Base-by-base conservation (phyloP, 2,113 vertebrate genomes). In the Nerophis ophidion region DNA sequence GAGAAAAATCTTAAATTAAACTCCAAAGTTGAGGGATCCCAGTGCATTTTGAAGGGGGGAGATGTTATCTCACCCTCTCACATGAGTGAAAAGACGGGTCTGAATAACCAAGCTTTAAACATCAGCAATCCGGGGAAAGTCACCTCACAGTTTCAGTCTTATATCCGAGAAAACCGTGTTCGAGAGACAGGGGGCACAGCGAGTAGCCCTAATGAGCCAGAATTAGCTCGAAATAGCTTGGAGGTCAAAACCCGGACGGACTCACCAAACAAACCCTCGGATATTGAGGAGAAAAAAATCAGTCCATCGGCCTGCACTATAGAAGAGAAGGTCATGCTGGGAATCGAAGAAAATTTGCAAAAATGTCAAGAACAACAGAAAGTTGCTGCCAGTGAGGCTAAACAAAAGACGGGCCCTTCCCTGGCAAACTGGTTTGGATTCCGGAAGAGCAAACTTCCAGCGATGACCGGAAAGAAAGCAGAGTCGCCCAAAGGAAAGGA, bases 281-380 rank as follows among this genome's bases (percentile, higher is more conserved):
- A 83, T 3, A 19, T 9, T 1, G 73, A 84, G 9, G 88, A 90
- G 69, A 90, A 89, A 15, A 79, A 77, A 57, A 63, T 57, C 10
- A 83, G 84, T 75, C 68, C 76, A 26, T 77, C 84, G n/a, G 72
- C 48, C 42, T 90, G 92, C 70, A 92, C 92, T 26, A 97, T 97
- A 11, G 94, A 96, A 81, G 94, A 96, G 77, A 96, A 94, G 81
- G 94, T 97, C 83, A 97, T 97, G 95, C 84, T 95, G 80, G 93
- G 95, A 65, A 97, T 97, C 62, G 90, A 95, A 65, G 90, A 95
- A 73, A 97, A 97, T 10, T 47, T 94, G 70, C 93, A 95, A 50
- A 95, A 92, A 75, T 91, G 89, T 73, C 94, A 97, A 76, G 91
- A 86, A 12, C 92, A 92, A 75, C 88, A 82, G 66, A 93, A 91